Evolutionary conservation across 2,797 vertebrate genomes (phyloP).

Genomic region (Alcedo atthis): DNA sequence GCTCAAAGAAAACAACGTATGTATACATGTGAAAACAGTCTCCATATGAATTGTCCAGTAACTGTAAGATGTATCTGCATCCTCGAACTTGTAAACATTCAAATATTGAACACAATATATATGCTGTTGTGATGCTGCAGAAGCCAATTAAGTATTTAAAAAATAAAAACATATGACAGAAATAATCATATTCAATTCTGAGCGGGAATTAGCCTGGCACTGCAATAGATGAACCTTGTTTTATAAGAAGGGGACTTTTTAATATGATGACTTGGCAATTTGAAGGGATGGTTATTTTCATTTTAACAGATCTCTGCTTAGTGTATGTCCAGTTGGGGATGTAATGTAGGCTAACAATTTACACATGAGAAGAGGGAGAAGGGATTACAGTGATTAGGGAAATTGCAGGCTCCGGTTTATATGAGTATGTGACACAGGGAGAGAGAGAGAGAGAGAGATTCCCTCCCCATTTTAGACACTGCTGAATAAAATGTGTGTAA

Average conservation of each 20-base stretch:
- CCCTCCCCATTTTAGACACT: background rate
- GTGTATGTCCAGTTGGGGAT: constrained; percentile 57
- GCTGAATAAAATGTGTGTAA: constrained; percentile 49
- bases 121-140: background rate
- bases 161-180: constrained; percentile 25
- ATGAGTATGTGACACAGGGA: background rate
- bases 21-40: constrained; percentile 25
- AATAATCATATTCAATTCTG: constrained; percentile 50
- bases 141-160: background rate
- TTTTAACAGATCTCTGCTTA: constrained; percentile 72
- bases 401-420: constrained; percentile 58
- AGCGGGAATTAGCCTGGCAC: constrained; percentile 31
- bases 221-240: background rate
- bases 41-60: constrained; percentile 32
- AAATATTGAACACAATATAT: background rate
- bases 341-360: constrained; percentile 67
- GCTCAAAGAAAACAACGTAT: constrained; percentile 18
- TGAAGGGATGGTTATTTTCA: constrained; percentile 68
- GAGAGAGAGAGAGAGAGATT: background rate
- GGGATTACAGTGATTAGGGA: constrained; percentile 68
- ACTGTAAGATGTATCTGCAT: background rate
- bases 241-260: constrained; percentile 49
- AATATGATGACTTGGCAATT: constrained; percentile 65
- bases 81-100: background rate
- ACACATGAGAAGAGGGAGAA: constrained; percentile 64